Conservation (phyloP, 1,140 invertebrate species). For the Diabrotica undecimpunctata region DNA sequence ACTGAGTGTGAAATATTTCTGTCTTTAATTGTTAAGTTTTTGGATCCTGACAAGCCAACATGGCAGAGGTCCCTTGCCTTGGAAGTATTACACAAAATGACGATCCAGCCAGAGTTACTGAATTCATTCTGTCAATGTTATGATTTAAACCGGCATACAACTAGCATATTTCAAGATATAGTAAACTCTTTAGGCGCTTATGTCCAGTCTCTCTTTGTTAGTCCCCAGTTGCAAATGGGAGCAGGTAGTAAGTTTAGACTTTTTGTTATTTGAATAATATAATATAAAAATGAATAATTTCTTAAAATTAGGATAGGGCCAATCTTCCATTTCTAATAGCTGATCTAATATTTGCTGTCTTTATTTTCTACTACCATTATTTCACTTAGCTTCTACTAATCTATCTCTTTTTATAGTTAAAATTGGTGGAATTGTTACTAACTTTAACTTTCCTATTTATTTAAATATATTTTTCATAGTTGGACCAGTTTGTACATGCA, state of each 20-base stretch:
- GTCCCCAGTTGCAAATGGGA: conserved; percentile 54
- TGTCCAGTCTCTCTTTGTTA: conserved; percentile 90
- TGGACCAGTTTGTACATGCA: too few species aligned
- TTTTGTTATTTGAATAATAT: background rate
- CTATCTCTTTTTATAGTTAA: too few species aligned
- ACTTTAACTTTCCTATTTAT: too few species aligned
- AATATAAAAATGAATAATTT: too few species aligned
- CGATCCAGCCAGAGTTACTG: conserved; percentile 80
- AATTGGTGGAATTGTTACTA: too few species aligned
- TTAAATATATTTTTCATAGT: too few species aligned
- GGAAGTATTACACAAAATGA: conserved; percentile 94
- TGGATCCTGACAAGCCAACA: conserved; percentile 91
- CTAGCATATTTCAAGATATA: conserved; percentile 92
- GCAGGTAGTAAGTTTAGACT: conserved; percentile 44
- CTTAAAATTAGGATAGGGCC: too few species aligned
- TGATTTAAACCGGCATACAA: conserved; percentile 89
- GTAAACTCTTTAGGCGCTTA: conserved; percentile 92
- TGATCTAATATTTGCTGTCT: too few species aligned
- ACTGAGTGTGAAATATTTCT: conserved; percentile 99
- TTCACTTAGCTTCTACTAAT: too few species aligned
- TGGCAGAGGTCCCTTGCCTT: conserved; percentile 94
- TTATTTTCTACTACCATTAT: too few species aligned
- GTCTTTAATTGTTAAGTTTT: conserved; percentile 93
- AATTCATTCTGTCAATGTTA: conserved; percentile 92
- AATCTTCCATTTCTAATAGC: too few species aligned